These are phyloP conservation scores for Nebria salina DNA, from an alignment of 2,888 invertebrate species.

Conservation along the genomic window DNA sequence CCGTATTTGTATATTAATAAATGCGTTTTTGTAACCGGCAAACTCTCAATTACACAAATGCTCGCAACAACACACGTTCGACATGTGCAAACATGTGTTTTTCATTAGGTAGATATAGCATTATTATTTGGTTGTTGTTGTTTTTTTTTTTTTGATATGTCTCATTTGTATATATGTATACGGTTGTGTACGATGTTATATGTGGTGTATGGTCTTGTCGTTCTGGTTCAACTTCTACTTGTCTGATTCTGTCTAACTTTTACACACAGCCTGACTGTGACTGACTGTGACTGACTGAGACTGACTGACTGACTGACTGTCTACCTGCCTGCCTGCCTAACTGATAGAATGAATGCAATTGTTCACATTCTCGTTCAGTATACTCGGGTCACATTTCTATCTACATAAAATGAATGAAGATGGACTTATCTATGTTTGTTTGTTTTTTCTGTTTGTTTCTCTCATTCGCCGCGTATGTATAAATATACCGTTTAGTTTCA, in stretches of 20 bases:
- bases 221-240: neutral
- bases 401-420: neutral
- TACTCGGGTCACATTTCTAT: neutral
- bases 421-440: neutral
- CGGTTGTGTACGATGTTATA: neutral
- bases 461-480: constrained; percentile 50
- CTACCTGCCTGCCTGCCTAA: neutral
- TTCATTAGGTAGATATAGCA: neutral
- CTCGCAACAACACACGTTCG: constrained; percentile 8
- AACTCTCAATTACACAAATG: constrained; percentile 28
- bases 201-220: neutral
- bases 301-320: neutral
- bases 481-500: constrained; percentile 70
- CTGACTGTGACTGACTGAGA: neutral
- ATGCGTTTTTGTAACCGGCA: constrained; percentile 26
- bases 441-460: constrained; percentile 17
- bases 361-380: neutral
- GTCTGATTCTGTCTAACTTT: neutral
- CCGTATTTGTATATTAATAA: constrained; percentile 46
- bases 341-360: neutral
- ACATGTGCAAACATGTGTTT: constrained; percentile 11
- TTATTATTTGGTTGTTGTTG: neutral
- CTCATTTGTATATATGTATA: neutral
- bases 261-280: neutral
- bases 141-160: neutral